These are phyloP conservation scores for Drosophila subpulchrella DNA, from an alignment of 1,140 invertebrate species.

Conservation along the genomic window DNA sequence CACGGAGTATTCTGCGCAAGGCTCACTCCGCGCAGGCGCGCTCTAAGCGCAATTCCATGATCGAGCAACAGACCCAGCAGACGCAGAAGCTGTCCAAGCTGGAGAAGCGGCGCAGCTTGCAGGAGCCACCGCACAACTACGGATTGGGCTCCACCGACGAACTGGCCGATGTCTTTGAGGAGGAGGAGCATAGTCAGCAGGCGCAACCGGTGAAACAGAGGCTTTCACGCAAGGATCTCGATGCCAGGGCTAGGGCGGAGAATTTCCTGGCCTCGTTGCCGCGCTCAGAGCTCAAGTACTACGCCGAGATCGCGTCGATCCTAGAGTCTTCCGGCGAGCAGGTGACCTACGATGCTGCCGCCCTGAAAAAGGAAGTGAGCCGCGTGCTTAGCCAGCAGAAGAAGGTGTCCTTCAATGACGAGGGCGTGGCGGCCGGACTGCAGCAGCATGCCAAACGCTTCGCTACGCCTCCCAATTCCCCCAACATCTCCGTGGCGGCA, in stretches of 20 bases:
- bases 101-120: constrained; percentile 89
- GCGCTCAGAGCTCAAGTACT: constrained; percentile 83
- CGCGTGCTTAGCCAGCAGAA: constrained; percentile 89
- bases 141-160: constrained; percentile 86
- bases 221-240: constrained; percentile 85
- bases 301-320: constrained; percentile 87
- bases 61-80: constrained; percentile 88
- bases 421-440: constrained; percentile 64
- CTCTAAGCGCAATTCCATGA: constrained; percentile 91
- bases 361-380: constrained; percentile 88
- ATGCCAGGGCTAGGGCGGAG: constrained; percentile 76
- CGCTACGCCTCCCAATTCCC: constrained; percentile 89
- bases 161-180: constrained; percentile 87
- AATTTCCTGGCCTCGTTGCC: constrained; percentile 78
- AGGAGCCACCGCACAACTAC: constrained; percentile 89
- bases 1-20: constrained; percentile 83
- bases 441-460: constrained; percentile 81
- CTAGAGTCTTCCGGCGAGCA: constrained; percentile 88
- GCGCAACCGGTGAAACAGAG: constrained; percentile 85
- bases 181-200: constrained; percentile 84
- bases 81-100: constrained; percentile 85
- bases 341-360: constrained; percentile 88
- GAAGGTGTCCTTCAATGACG: constrained; percentile 86
- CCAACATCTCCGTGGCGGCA: constrained; percentile 87
- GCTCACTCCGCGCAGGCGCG: constrained; percentile 80